Evolutionary conservation across 2,888 invertebrate species (phyloP).

Genomic region (Euplagia quadripunctaria): DNA sequence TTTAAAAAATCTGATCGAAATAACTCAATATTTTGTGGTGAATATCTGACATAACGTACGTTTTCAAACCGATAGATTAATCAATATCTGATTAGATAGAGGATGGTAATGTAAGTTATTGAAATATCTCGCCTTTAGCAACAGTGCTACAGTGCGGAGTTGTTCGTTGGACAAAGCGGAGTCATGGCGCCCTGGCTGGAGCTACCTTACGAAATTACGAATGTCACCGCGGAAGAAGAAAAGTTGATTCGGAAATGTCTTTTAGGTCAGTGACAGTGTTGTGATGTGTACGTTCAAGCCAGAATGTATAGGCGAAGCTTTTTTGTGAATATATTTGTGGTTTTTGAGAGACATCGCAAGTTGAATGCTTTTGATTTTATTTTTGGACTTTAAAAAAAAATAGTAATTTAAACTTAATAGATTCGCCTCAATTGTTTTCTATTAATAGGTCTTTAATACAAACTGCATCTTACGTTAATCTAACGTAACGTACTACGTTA

Average conservation of each 20-base stretch:
- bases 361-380: neutral
- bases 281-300: constrained; percentile 46
- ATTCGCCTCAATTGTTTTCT: too few species aligned
- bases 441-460: too few species aligned
- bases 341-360: neutral
- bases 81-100: constrained; percentile 70
- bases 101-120: constrained; percentile 50
- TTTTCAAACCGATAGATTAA: constrained; percentile 53
- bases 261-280: constrained; percentile 68
- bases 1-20: too few species aligned
- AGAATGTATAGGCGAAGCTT: neutral
- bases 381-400: too few species aligned
- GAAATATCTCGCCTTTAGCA: constrained; percentile 56
- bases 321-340: constrained; percentile 14
- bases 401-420: too few species aligned
- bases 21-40: neutral
- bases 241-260: constrained; percentile 78
- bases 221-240: constrained; percentile 74
- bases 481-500: too few species aligned
- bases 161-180: constrained; percentile 28
- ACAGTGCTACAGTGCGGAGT: constrained; percentile 51
- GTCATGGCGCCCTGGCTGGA: constrained; percentile 74
- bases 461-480: too few species aligned
- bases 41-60: neutral
- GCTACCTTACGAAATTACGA: constrained; percentile 72